A percentile compares a stretch with the other conserved stretches of the same genome.
phyloP scores from a whole-genome alignment of 2,888 invertebrate genomes.

The Conops quadrifasciatus region DNA sequence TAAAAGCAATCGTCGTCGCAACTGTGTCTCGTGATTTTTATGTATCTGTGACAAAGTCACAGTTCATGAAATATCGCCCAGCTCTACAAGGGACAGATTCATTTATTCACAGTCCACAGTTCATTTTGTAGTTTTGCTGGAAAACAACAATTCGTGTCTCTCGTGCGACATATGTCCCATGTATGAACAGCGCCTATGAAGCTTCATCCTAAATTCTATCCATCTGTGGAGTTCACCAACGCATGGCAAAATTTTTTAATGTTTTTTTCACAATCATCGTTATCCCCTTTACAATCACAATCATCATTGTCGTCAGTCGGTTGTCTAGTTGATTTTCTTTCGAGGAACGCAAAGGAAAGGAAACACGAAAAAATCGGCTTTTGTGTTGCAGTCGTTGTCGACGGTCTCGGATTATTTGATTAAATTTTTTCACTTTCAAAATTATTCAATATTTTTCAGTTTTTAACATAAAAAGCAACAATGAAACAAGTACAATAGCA shows the following conservation, averaged over 20 bases:
- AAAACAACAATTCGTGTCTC: too few species aligned
- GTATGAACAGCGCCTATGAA: too few species aligned
- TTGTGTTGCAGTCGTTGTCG: conserved; percentile 45
- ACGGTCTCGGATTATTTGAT: conserved; percentile 39
- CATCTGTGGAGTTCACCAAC: conserved; percentile 14
- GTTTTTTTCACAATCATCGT: conserved; percentile 8
- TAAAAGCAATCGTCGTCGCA: too few species aligned
- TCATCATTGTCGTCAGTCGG: conserved; percentile 4
- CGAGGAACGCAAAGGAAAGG: conserved; percentile 30
- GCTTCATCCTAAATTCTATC: neutral
- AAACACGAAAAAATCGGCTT: conserved; percentile 38
- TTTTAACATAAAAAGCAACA: neutral
- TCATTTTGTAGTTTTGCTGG: too few species aligned
- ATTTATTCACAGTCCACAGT: too few species aligned
- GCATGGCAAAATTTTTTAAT: neutral
- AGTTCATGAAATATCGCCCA: too few species aligned
- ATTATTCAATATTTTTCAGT: conserved; percentile 18
- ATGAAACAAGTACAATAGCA: neutral
- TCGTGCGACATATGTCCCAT: too few species aligned
- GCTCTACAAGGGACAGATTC: too few species aligned
- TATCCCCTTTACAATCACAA: neutral
- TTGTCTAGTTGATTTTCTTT: conserved; percentile 21
- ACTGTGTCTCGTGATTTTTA: too few species aligned
- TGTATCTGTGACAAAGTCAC: too few species aligned
- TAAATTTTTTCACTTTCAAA: conserved; percentile 27